Evolutionary conservation across 2,888 invertebrate species (phyloP).

Genomic region (Rugalucina vietnamica): DNA sequence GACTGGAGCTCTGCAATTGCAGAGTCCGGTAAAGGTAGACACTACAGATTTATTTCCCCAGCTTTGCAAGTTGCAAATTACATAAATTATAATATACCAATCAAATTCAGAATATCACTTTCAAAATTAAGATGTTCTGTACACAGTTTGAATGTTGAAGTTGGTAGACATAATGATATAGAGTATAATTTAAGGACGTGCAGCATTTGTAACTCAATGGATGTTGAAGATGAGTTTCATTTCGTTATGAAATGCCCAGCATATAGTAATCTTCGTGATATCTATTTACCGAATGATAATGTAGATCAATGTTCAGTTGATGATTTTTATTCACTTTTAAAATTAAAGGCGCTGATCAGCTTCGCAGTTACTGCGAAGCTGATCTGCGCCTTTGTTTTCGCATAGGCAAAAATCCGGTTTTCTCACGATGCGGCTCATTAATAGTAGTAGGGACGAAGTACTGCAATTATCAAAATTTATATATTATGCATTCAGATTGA

Average conservation of each 20-base stretch:
- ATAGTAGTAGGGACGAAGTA: not conserved
- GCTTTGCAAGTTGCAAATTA: not conserved
- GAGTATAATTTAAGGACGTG: not conserved
- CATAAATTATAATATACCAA: not conserved
- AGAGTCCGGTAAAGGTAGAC: not conserved
- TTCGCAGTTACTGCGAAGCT: no score
- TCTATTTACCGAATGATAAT: not conserved
- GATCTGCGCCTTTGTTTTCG: no score
- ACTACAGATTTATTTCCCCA: not conserved
- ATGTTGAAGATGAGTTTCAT: not conserved
- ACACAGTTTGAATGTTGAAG: not conserved
- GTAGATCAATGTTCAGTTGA: not conserved
- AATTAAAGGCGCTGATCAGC: no score
- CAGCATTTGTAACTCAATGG: not conserved
- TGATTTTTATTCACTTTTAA: not conserved
- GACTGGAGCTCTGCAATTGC: not conserved
- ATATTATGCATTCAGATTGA: not conserved
- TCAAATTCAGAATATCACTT: not conserved
- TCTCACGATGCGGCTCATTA: no score
- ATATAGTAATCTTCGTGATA: not conserved
- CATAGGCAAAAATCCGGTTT: no score
- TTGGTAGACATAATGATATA: not conserved
- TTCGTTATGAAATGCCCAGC: not conserved
- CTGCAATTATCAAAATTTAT: not conserved
- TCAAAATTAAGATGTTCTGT: constrained; percentile 1